A percentile compares a stretch with the other conserved stretches of the same genome.
These are phyloP conservation scores for Geococcyx californianus DNA, from an alignment of 2,113 vertebrate genomes.

Conservation along the genomic window DNA sequence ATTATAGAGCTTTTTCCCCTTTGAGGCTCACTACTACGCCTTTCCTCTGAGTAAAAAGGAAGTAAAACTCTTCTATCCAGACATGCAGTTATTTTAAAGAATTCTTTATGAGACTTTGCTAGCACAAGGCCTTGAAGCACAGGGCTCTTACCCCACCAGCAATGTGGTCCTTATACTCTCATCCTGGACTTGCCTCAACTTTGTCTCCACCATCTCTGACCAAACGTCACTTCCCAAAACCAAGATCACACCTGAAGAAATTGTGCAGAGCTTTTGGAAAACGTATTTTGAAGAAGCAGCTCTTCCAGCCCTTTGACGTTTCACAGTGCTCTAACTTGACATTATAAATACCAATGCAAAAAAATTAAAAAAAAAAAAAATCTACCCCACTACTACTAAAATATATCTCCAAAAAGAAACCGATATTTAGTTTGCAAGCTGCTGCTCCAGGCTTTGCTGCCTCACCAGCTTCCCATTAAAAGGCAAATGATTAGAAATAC, in stretches of 20 bases:
- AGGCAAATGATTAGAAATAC: neutral
- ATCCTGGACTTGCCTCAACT: neutral
- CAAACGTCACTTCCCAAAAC: neutral
- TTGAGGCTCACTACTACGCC: neutral
- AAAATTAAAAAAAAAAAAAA: neutral
- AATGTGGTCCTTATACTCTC: neutral
- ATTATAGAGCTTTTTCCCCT: neutral
- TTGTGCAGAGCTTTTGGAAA: neutral
- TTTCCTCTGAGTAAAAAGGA: neutral
- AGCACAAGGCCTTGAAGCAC: neutral
- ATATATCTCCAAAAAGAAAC: neutral
- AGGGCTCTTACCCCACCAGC: neutral
- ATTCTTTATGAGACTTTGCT: neutral
- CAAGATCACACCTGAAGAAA: neutral
- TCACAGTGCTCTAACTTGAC: neutral
- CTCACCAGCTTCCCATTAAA: neutral
- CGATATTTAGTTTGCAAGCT: neutral
- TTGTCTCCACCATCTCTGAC: neutral
- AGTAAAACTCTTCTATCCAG: neutral
- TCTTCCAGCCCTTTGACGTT: neutral
- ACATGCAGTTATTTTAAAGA: neutral
- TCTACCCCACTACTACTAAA: neutral
- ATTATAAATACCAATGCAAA: neutral
- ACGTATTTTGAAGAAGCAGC: neutral
- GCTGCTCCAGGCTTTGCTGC: neutral